Evolutionary conservation across 2,888 invertebrate species (phyloP), one percentile per base, ranked within the genome.

Genomic region (Stenolophus ochropezus): DNA sequence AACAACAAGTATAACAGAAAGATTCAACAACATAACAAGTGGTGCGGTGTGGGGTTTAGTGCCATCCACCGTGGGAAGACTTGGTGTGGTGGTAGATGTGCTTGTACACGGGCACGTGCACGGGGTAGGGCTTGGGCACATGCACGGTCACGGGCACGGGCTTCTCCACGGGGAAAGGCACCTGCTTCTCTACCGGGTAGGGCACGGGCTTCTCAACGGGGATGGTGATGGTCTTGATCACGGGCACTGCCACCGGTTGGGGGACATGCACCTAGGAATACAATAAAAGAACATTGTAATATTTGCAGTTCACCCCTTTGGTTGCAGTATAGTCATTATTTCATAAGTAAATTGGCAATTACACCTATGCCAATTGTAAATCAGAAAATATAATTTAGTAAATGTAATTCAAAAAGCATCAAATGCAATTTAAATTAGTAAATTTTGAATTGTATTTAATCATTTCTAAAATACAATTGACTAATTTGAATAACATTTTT

Each of bases 121-220:
- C 93, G 0, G 92, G 92, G n/a, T 94, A 93, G 2, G 93, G 91
- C 8, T 94, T 88, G 85, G 94, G 94, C 84, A 93, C 94, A 53
- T 94, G 91, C 0, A 94, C 93, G 79, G 92, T 92, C 20, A 94
- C 93, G 0, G 94, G 94, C 2, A 94, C 93, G 0, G 93, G 92
- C 85, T 94, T 94, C 82, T 94, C 91, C 80, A 92, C 92, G 0
- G 94, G 93, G 27, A 93, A 92, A 33, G 93, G 93, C 0, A 94
- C 92, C 1, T 90, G 89, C 85, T 91, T 94, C 83, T 94, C 93
- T 0, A 94, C 93, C 0, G 93, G 93, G 85, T 93, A 94, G 0
- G 94, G 94, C 2, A 94, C 93, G 21, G 94, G 94, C 86, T 94
- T 94, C 85, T 94, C 94, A 0, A 94, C 92, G 0, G 94, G 94